Percentiles rank a stretch among this genome's conserved stretches.
Evolutionary conservation across 2,888 invertebrate species (phyloP).

Genomic region (Calameuta pallipes): DNA sequence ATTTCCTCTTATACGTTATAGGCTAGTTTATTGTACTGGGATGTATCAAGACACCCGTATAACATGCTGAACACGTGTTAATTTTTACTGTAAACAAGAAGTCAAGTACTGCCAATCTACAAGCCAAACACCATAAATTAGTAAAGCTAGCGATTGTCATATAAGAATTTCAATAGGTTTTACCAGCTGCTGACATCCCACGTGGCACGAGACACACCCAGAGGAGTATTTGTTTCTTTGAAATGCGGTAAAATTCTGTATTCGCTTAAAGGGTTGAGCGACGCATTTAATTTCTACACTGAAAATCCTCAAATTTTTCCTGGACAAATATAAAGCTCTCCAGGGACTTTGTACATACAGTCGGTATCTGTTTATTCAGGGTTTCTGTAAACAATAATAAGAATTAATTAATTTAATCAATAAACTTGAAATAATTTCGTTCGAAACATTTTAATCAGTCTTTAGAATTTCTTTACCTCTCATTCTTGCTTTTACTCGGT

Average conservation of each 20-base stretch:
- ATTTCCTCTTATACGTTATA: not conserved
- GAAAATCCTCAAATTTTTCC: not conserved
- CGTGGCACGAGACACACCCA: not conserved
- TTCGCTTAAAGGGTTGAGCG: not conserved
- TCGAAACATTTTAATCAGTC: not conserved
- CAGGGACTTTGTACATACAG: not conserved
- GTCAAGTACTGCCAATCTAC: slow-evolving; percentile 14
- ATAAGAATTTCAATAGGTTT: not conserved
- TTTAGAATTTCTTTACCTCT: not conserved
- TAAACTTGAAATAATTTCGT: too few relatives aligned
- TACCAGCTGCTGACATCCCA: not conserved
- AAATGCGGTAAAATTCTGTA: not conserved
- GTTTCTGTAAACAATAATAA: not conserved
- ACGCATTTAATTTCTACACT: not conserved
- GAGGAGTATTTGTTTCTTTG: not conserved
- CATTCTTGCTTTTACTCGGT: not conserved
- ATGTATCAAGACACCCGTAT: not conserved
- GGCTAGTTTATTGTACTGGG: not conserved
- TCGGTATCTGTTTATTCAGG: not conserved
- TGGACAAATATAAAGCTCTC: not conserved
- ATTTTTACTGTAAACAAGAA: not conserved
- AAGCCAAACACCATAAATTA: slow-evolving; percentile 9
- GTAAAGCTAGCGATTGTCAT: not conserved
- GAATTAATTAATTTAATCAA: too few relatives aligned
- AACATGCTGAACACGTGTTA: not conserved